Conservation (phyloP, 1,140 invertebrate species). For the Lethrus apterus region DNA sequence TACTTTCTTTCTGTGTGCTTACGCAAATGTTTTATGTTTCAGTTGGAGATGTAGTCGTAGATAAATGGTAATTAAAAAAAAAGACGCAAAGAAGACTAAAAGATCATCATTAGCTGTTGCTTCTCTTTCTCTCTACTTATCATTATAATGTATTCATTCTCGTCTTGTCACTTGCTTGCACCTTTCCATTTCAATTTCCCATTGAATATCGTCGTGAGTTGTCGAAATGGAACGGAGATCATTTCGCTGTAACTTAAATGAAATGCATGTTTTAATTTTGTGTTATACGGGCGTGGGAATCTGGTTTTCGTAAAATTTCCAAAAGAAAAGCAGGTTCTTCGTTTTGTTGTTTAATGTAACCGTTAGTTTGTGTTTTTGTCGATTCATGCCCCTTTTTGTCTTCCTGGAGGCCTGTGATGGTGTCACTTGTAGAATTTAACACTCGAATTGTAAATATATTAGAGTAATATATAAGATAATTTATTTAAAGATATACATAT, state of each 20-base stretch:
- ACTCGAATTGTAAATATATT: constrained; percentile 16
- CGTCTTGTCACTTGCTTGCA: not conserved
- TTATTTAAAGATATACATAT: not conserved
- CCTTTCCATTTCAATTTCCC: not conserved
- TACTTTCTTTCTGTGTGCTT: too few relatives aligned
- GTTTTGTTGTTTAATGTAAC: too few relatives aligned
- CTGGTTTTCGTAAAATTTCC: too few relatives aligned
- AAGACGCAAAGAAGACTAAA: not conserved
- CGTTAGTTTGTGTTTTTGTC: too few relatives aligned
- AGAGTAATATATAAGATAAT: not conserved
- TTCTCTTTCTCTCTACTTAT: not conserved
- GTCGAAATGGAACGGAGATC: not conserved
- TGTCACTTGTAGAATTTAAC: constrained; percentile 18
- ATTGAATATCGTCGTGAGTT: not conserved
- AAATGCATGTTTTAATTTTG: too few relatives aligned
- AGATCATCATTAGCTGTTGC: not conserved
- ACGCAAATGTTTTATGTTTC: constrained; percentile 30
- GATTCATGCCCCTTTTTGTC: too few relatives aligned
- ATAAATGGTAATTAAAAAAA: constrained; percentile 31
- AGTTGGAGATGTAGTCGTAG: constrained; percentile 38
- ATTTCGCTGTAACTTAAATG: constrained; percentile 8
- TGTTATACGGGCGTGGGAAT: too few relatives aligned
- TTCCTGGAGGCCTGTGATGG: constrained; percentile 31
- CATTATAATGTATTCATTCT: not conserved
- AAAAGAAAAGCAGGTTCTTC: too few relatives aligned